Percentiles rank a stretch among this genome's conserved stretches.
Evolutionary conservation across 2,888 invertebrate species (phyloP).

Genomic region (Sclerodermus sp.): DNA sequence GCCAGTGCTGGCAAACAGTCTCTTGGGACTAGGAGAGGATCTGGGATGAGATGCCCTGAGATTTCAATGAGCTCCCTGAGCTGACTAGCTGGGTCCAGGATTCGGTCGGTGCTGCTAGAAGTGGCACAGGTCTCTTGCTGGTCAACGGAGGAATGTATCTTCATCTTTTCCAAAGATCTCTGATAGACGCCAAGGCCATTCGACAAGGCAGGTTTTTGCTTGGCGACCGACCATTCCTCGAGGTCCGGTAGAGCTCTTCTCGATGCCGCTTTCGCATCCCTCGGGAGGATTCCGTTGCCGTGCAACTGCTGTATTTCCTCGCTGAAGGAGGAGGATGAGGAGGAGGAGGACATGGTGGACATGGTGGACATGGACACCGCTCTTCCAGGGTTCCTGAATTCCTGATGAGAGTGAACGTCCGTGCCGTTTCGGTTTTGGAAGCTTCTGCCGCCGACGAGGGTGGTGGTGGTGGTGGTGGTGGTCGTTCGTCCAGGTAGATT

Average conservation of each 20-base stretch:
- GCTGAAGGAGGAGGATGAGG: no score
- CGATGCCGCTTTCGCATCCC: neutral
- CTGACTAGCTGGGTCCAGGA: conserved; percentile 66
- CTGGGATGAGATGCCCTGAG: conserved; percentile 73
- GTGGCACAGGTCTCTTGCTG: conserved; percentile 20
- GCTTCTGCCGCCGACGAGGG: no score
- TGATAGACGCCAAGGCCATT: conserved; percentile 19
- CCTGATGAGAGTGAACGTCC: no score
- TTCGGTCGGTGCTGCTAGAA: conserved; percentile 30
- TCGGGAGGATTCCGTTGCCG: neutral
- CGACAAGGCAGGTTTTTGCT: conserved; percentile 10
- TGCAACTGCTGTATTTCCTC: neutral
- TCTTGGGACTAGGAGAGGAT: conserved; percentile 80
- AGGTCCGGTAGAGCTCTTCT: neutral
- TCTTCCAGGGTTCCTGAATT: no score
- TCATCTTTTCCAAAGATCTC: conserved; percentile 12
- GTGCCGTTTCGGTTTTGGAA: no score
- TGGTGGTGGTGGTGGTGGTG: no score
- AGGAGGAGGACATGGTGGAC: no score
- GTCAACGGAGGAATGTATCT: conserved; percentile 9
- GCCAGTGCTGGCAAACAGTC: conserved; percentile 72
- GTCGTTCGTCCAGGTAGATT: no score
- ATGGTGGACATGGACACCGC: no score
- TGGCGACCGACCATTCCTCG: conserved; percentile 24
- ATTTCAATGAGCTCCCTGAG: conserved; percentile 70